Base-by-base conservation (phyloP, 2,113 vertebrate species). In the Nerophis lumbriciformis region DNA sequence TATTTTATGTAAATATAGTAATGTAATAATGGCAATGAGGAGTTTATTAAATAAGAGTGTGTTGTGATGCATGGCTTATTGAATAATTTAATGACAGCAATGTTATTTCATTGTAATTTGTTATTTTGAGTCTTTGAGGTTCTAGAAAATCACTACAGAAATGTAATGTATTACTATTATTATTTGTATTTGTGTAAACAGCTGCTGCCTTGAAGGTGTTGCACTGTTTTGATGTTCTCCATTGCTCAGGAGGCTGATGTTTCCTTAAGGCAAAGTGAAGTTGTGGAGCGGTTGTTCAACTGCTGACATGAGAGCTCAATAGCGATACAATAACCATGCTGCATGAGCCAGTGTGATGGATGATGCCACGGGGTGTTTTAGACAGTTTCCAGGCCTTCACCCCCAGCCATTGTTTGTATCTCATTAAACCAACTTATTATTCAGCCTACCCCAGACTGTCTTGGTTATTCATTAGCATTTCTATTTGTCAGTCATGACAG, bases 351-450 rank as follows among this genome's bases (percentile, higher is more conserved):
- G 66, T 53, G 50, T 85, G 79, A 85, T 85, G 65, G 73, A 85
- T 83, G 71, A 71, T 38, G 44, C 78, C 78, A 70, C 21, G 14
- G 63, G 66, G 81, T 52, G 37, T 70, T 73, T 66, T 54, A 75
- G 81, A 75, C 81, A 65, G 79, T 74, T 82, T 87, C 80, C 75
- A 77, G 69, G 75, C 72, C 65, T 71, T 87, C 72, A 74, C 65
- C 65, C 65, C 64, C 14, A 53, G 69, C 67, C 74, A 59, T 81
- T 68, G 66, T 63, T 61, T 39, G 45, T 81, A 65, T 80, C 70
- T 78, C 79, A 82, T 88, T 87, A 85, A 84, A 82, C 48, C 82
- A 83, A 89, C 80, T 85, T 82, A 83, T 86, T 82, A 84, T 84
- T 80, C 59, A 78, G 58, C 51, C 57, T 65, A 28, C 61, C 55